Conservation (phyloP, 2,888 invertebrate genomes). For the Papilio demoleus region DNA sequence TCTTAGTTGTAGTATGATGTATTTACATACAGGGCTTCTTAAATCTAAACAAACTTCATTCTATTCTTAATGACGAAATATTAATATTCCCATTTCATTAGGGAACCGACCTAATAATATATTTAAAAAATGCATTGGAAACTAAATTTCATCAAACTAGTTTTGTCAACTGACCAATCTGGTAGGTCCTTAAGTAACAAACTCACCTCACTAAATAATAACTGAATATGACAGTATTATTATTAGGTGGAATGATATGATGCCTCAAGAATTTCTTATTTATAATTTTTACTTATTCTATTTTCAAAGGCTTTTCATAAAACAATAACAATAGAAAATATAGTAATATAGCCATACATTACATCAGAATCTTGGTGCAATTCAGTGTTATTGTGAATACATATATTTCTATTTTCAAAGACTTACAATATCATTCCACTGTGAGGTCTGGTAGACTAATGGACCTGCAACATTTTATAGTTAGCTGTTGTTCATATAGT, state of each 20-base stretch:
- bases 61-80: background rate
- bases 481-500: background rate
- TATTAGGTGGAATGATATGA: background rate
- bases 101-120: too few species aligned
- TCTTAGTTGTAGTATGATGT: background rate
- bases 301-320: background rate
- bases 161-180: too few species aligned
- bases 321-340: conserved; percentile 1
- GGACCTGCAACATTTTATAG: background rate
- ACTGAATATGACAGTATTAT: background rate
- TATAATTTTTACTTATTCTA: background rate
- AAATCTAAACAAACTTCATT: background rate
- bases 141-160: too few species aligned
- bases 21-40: conserved; percentile 15
- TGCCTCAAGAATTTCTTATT: background rate
- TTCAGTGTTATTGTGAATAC: background rate
- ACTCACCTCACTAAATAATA: background rate
- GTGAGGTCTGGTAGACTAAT: background rate
- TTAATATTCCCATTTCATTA: too few species aligned
- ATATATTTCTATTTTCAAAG: background rate
- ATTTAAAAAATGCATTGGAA: too few species aligned
- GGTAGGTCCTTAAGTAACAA: too few species aligned
- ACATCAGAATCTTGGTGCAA: background rate
- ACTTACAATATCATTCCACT: background rate
- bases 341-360: background rate